A percentile compares a stretch with the other conserved stretches of the same genome.
Conservation (phyloP, 1,140 invertebrate species). For the Caerostris extrusa region DNA sequence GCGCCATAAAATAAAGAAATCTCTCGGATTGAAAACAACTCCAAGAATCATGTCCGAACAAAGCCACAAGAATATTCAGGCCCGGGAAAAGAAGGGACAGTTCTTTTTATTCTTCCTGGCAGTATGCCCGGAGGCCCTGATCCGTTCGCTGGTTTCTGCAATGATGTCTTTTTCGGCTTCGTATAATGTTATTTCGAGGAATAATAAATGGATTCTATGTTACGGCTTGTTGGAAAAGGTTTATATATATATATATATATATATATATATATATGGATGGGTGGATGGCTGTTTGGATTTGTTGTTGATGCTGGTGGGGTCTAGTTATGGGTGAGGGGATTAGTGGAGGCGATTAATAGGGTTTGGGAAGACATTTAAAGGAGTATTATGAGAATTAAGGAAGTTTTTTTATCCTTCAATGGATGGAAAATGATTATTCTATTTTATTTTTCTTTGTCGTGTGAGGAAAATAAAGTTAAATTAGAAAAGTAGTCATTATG, state of each 20-base stretch:
- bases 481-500: neutral
- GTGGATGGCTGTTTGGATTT: too few species aligned
- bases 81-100: neutral
- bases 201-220: constrained; percentile 11
- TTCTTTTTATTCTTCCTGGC: neutral
- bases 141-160: neutral
- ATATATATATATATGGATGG: too few species aligned
- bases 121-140: neutral
- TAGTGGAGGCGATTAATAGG: neutral
- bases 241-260: too few species aligned
- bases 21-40: neutral
- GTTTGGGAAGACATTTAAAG: neutral
- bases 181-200: neutral
- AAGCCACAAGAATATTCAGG: neutral
- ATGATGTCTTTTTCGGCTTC: constrained; percentile 6
- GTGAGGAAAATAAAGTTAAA: neutral
- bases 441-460: neutral
- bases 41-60: neutral
- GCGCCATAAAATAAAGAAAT: neutral
- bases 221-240: neutral
- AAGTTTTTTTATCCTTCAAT: neutral
- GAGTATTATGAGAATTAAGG: constrained; percentile 1
- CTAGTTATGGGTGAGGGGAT: neutral
- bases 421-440: neutral
- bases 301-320: too few species aligned